phyloP scores from a whole-genome alignment of 2,113 vertebrate genomes.

The Nothocercus nigrocapillus region DNA sequence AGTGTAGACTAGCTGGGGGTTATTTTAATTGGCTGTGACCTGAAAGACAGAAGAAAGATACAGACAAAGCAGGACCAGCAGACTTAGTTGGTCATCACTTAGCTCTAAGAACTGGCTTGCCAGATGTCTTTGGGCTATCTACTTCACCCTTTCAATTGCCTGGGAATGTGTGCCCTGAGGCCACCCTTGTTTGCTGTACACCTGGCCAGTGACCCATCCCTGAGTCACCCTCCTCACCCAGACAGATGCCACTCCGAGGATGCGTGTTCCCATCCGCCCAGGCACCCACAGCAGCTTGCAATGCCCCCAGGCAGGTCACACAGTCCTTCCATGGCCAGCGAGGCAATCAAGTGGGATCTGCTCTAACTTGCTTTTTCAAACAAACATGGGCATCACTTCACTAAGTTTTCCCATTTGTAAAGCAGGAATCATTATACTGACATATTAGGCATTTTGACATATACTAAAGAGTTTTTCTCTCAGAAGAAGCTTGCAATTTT shows the following conservation, averaged over 20 bases:
- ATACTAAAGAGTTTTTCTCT: not conserved
- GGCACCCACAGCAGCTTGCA: not conserved
- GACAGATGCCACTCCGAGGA: not conserved
- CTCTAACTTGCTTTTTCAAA: slow-evolving; percentile 14
- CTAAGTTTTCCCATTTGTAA: not conserved
- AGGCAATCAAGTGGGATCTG: not conserved
- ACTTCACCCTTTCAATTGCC: not conserved
- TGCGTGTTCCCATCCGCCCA: not conserved
- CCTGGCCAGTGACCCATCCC: not conserved
- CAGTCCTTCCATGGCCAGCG: not conserved
- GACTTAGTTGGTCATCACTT: not conserved
- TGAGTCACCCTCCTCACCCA: not conserved
- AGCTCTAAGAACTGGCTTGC: not conserved
- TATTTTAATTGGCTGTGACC: not conserved
- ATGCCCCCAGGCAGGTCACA: not conserved
- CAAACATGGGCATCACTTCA: not conserved
- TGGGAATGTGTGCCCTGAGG: not conserved
- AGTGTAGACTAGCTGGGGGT: not conserved
- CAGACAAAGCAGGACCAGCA: not conserved
- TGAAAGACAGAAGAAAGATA: not conserved
- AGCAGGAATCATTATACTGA: not conserved
- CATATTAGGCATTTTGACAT: not conserved
- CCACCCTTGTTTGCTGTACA: not conserved
- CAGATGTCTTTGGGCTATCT: not conserved
- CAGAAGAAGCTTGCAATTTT: not conserved